Percentiles rank a stretch among this genome's conserved stretches.
Evolutionary conservation across 2,888 invertebrate genomes (phyloP).

Genomic region (Trilocha varians): DNA sequence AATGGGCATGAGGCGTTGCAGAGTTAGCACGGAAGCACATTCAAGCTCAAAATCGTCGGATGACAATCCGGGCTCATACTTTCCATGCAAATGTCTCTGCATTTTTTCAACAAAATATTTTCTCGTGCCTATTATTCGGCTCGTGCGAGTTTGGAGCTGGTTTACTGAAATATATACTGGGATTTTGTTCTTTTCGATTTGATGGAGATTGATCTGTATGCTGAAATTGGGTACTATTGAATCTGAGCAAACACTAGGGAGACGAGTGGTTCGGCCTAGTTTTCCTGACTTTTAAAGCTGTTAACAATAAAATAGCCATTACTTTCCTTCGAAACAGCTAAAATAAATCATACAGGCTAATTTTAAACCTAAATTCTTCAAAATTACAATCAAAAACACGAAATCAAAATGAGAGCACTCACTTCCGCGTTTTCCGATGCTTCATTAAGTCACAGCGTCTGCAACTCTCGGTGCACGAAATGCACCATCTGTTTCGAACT

Average conservation of each 20-base stretch:
- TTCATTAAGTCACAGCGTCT: background rate
- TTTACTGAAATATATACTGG: too few species aligned
- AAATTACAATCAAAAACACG: too few species aligned
- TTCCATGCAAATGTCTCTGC: slow-evolving; percentile 10
- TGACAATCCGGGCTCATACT: slow-evolving; percentile 22
- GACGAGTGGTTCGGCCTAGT: too few species aligned
- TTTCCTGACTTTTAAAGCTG: too few species aligned
- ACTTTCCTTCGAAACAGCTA: too few species aligned
- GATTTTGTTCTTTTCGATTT: too few species aligned
- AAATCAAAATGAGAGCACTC: background rate
- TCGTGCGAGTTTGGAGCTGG: background rate
- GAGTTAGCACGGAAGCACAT: slow-evolving; percentile 16
- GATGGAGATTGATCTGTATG: too few species aligned
- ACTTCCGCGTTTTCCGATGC: background rate
- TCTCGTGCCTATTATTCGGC: background rate
- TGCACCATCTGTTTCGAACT: slow-evolving; percentile 25
- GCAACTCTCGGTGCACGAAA: slow-evolving; percentile 13
- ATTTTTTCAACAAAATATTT: slow-evolving; percentile 13
- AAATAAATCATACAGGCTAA: too few species aligned
- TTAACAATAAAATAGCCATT: too few species aligned
- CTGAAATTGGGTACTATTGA: too few species aligned
- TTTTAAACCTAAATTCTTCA: too few species aligned
- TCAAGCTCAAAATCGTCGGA: slow-evolving; percentile 29
- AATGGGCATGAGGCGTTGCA: slow-evolving; percentile 32
- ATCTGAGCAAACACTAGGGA: too few species aligned